phyloP scores from a whole-genome alignment of 1,140 invertebrate species.

The Leptonema lineaticorne region DNA sequence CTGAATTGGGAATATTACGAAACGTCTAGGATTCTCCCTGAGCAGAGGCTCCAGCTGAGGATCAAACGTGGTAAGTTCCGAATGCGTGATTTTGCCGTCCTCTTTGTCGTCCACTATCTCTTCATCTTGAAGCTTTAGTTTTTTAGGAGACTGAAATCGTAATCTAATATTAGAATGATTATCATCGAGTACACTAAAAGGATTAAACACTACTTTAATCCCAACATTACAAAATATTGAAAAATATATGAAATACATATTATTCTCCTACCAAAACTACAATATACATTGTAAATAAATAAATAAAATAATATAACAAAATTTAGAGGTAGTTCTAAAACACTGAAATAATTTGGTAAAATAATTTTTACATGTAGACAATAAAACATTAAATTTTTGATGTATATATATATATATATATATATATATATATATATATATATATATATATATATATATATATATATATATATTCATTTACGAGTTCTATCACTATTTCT shows the following conservation, averaged over 20 bases:
- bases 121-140: constrained; percentile 7
- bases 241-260: no score
- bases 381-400: no score
- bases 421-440: no score
- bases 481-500: neutral
- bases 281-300: neutral
- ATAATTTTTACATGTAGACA: no score
- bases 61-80: constrained; percentile 56
- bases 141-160: constrained; percentile 15
- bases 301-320: neutral
- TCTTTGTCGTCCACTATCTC: neutral
- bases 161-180: neutral
- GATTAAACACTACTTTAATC: no score
- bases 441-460: neutral
- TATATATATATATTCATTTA: neutral
- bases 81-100: constrained; percentile 8
- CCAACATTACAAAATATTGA: no score
- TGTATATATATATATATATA: no score
- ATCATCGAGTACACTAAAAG: no score
- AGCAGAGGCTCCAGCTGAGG: constrained; percentile 85
- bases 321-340: neutral
- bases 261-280: neutral
- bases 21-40: constrained; percentile 86
- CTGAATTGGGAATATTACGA: constrained; percentile 95
- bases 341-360: neutral